These are phyloP conservation scores for Drosophila grimshawi DNA, from an alignment of 1,140 invertebrate species.

Conservation along the genomic window DNA sequence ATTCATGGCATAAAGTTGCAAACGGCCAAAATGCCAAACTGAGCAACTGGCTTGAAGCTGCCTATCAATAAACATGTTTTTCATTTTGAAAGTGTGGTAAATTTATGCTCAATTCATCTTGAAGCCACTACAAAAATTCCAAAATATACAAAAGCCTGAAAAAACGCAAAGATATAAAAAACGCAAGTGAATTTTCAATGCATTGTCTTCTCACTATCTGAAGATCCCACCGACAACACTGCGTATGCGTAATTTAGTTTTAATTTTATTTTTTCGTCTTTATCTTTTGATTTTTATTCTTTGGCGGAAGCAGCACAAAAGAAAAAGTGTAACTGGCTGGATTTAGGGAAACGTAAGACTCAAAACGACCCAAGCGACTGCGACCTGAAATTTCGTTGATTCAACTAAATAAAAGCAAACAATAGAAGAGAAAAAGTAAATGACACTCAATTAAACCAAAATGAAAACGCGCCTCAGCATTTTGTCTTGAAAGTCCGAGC, in stretches of 20 bases:
- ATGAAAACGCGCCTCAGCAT: conserved; percentile 43
- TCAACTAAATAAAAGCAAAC: conserved; percentile 62
- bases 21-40: conserved; percentile 51
- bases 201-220: conserved; percentile 47
- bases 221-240: conserved; percentile 48
- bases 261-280: conserved; percentile 17
- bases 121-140: conserved; percentile 13
- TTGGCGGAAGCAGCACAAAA: conserved; percentile 51
- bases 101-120: conserved; percentile 39
- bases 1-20: conserved; percentile 62
- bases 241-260: conserved; percentile 62
- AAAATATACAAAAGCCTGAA: conserved; percentile 29
- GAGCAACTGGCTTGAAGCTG: conserved; percentile 40
- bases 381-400: conserved; percentile 55
- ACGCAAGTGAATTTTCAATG: conserved; percentile 59
- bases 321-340: conserved; percentile 31
- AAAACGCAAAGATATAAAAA: conserved; percentile 30
- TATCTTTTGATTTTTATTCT: conserved; percentile 30
- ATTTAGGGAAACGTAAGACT: conserved; percentile 5
- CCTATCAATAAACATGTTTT: conserved; percentile 68
- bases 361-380: not conserved
- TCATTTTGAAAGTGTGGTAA: conserved; percentile 55
- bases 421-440: conserved; percentile 30
- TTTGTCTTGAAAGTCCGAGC: conserved; percentile 42
- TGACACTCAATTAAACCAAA: conserved; percentile 23